These are phyloP conservation scores for Ips typographus DNA, from an alignment of 1,140 invertebrate genomes.

Conservation along the genomic window DNA sequence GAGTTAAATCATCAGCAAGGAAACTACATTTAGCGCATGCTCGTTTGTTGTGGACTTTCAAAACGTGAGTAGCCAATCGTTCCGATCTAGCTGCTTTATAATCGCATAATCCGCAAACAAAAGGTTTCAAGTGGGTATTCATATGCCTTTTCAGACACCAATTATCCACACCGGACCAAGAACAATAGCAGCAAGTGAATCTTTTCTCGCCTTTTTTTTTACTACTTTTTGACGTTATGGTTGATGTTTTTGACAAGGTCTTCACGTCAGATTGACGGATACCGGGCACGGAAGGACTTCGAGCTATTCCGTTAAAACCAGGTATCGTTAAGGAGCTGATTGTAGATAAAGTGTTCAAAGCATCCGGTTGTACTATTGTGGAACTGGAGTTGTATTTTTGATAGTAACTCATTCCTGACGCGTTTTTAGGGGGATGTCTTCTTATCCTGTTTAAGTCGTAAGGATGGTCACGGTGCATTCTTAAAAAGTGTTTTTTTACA, in stretches of 20 bases:
- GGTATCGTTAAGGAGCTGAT: conserved; percentile 48
- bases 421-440: conserved; percentile 57
- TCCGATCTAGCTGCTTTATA: conserved; percentile 88
- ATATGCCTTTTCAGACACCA: conserved; percentile 90
- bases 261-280: conserved; percentile 41
- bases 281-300: conserved; percentile 36
- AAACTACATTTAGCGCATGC: conserved; percentile 85
- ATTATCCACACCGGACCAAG: conserved; percentile 90
- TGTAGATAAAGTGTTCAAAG: conserved; percentile 40
- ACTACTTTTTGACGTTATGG: conserved; percentile 38
- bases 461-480: conserved; percentile 84
- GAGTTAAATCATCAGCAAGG: conserved; percentile 75
- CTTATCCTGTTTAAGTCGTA: conserved; percentile 84
- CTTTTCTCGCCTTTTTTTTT: conserved; percentile 53
- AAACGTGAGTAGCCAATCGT: conserved; percentile 81
- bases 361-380: conserved; percentile 40
- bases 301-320: conserved; percentile 45
- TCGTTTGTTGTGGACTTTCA: conserved; percentile 88
- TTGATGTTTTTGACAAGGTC: conserved; percentile 39
- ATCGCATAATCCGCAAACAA: conserved; percentile 84
- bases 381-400: conserved; percentile 48
- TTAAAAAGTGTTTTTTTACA: conserved; percentile 89
- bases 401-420: conserved; percentile 55
- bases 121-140: conserved; percentile 90
- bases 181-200: conserved; percentile 83